These are phyloP conservation scores for Dusona sp. DNA, from an alignment of 2,888 invertebrate species.

Conservation along the genomic window DNA sequence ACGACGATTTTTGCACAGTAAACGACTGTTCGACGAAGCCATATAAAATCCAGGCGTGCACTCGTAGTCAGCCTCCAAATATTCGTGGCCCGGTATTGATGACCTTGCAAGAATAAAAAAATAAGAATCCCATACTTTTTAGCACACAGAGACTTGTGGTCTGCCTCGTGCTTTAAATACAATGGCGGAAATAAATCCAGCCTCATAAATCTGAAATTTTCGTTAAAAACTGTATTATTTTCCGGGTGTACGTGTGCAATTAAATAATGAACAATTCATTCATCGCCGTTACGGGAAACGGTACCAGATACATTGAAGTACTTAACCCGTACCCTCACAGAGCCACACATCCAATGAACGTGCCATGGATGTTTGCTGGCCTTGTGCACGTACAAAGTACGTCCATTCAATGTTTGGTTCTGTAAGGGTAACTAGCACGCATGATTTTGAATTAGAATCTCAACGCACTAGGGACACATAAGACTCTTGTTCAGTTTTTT, in stretches of 20 bases:
- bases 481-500: no score
- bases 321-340: no score
- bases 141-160: not conserved
- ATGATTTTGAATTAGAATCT: no score
- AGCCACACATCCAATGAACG: no score
- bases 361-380: no score
- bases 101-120: constrained; percentile 74
- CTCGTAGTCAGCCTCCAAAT: constrained; percentile 83
- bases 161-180: not conserved
- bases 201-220: no score
- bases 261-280: not conserved
- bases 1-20: constrained; percentile 80
- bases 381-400: no score
- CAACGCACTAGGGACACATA: no score
- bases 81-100: constrained; percentile 81
- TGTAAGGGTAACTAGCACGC: no score
- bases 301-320: not conserved
- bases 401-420: no score
- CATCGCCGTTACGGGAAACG: not conserved
- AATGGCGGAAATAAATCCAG: not conserved
- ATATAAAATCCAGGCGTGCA: constrained; percentile 80
- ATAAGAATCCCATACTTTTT: not conserved
- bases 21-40: constrained; percentile 74
- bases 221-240: not conserved
- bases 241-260: not conserved